These are phyloP conservation scores for Bombus vancouverensis DNA, from an alignment of 1,140 invertebrate species.

Conservation along the genomic window DNA sequence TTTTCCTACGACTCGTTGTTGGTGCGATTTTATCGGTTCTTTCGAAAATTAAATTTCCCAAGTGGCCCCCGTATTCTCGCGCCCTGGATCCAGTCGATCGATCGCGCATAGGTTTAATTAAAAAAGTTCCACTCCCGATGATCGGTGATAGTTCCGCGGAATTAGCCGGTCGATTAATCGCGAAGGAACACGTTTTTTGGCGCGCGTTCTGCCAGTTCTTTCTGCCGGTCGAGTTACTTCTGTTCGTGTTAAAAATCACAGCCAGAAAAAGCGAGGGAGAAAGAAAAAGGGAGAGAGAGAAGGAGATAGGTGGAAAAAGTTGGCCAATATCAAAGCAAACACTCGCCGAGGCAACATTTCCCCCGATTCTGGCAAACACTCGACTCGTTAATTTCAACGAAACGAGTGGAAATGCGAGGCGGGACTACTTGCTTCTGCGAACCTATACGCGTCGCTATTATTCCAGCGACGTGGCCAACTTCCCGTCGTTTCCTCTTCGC, in stretches of 20 bases:
- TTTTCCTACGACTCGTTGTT: conserved; percentile 12
- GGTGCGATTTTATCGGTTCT: conserved; percentile 27
- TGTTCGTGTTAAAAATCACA: conserved; percentile 12
- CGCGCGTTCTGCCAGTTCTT: not conserved
- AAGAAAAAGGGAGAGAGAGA: not conserved
- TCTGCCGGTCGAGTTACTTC: not conserved
- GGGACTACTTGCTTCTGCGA: not conserved
- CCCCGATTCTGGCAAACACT: conserved; percentile 36
- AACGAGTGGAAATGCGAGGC: not conserved
- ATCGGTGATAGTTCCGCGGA: conserved; percentile 14
- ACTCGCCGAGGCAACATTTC: conserved; percentile 8
- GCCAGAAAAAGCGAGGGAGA: not conserved
- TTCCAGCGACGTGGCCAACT: conserved; percentile 6
- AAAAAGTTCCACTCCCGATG: conserved; percentile 17
- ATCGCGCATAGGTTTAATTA: conserved; percentile 10
- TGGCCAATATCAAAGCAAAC: conserved; percentile 44
- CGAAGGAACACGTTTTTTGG: not conserved
- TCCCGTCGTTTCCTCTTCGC: not conserved
- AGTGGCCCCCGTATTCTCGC: not conserved
- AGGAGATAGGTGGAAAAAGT: conserved; percentile 11
- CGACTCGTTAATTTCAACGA: conserved; percentile 37
- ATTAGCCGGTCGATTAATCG: conserved; percentile 19
- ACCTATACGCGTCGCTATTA: conserved; percentile 19
- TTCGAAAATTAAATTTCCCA: conserved; percentile 65
- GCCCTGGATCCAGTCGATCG: not conserved